Evolutionary conservation across 2,888 invertebrate species (phyloP).

Genomic region (Drosophila formosana): DNA sequence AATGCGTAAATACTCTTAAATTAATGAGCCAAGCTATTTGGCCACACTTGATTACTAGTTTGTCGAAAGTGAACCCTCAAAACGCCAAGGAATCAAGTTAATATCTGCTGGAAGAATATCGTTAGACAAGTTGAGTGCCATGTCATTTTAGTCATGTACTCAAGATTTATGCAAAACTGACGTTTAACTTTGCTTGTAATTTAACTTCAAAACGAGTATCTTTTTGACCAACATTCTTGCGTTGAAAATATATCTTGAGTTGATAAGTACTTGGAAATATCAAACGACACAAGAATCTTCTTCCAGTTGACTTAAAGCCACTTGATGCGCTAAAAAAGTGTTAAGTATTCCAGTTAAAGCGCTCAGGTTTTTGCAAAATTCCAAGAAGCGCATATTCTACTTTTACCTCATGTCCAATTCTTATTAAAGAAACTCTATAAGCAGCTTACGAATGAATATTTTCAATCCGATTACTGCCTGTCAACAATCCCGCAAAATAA

Average conservation of each 20-base stretch:
- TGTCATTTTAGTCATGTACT: not conserved
- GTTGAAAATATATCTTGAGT: not conserved
- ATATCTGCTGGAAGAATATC: not conserved
- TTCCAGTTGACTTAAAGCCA: not conserved
- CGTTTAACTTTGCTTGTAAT: not conserved
- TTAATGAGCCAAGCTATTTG: constrained; percentile 1
- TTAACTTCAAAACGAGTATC: no score
- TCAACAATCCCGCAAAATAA: no score
- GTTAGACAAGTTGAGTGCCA: not conserved
- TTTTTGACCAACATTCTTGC: not conserved
- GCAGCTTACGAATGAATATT: not conserved
- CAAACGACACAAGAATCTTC: no score
- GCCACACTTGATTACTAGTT: not conserved
- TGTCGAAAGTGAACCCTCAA: not conserved
- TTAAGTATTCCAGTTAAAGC: not conserved
- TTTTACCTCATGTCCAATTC: not conserved
- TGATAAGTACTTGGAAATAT: not conserved
- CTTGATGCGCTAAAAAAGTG: not conserved
- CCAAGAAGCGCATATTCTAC: not conserved
- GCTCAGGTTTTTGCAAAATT: not conserved
- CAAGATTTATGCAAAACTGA: not conserved
- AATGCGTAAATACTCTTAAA: constrained; percentile 7
- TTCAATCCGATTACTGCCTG: no score
- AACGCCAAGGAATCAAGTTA: not conserved
- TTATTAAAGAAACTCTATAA: not conserved